These are phyloP conservation scores for Pinna nobilis DNA, from an alignment of 1,140 invertebrate genomes.

Conservation along the genomic window DNA sequence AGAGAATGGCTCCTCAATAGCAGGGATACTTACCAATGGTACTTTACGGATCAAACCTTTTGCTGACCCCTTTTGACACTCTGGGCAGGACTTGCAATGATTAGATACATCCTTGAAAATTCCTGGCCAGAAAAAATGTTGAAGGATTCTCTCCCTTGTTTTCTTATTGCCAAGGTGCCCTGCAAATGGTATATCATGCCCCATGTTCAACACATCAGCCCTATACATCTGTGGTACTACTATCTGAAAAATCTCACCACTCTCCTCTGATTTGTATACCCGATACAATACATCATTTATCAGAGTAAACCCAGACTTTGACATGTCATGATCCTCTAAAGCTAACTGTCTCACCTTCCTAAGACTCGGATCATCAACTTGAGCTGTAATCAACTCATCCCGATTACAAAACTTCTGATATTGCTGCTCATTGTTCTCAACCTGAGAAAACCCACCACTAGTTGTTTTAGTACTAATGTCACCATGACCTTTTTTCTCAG, in stretches of 20 bases:
- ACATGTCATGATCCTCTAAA: background rate
- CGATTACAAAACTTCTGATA: background rate
- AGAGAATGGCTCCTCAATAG: background rate
- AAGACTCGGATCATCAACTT: too few species aligned
- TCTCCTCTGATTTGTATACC: background rate
- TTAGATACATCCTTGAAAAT: background rate
- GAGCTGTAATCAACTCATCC: too few species aligned
- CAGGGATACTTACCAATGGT: background rate
- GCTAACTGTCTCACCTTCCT: too few species aligned
- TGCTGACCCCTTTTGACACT: background rate
- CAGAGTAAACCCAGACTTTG: slow-evolving; percentile 3
- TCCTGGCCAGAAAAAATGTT: slow-evolving; percentile 21
- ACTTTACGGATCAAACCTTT: background rate
- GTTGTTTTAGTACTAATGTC: background rate
- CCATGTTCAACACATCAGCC: background rate
- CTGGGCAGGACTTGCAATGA: slow-evolving; percentile 1
- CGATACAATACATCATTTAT: slow-evolving; percentile 15
- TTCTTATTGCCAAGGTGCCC: slow-evolving; percentile 16
- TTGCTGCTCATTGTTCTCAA: background rate
- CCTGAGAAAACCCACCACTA: background rate
- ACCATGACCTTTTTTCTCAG: background rate
- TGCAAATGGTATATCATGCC: slow-evolving; percentile 12
- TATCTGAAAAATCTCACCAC: background rate
- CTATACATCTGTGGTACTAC: slow-evolving; percentile 5
- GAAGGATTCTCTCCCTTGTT: slow-evolving; percentile 11